A percentile compares a stretch with the other conserved stretches of the same genome.
Evolutionary conservation across 2,888 invertebrate species (phyloP).

Genomic region (Yponomeuta evonymella): DNA sequence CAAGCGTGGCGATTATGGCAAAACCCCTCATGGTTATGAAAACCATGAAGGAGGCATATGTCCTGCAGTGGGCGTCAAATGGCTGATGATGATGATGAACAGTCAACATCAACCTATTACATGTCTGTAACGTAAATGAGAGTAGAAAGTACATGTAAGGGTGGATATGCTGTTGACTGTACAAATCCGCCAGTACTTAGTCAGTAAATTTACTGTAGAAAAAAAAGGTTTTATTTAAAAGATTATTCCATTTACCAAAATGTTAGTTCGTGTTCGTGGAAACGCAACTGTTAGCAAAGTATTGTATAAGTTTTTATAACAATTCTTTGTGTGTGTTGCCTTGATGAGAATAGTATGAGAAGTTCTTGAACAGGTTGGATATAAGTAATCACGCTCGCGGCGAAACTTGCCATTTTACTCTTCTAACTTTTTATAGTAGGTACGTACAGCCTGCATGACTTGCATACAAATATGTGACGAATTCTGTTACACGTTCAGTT

Average conservation of each 20-base stretch:
- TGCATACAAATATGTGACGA: not conserved
- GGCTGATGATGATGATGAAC: no score
- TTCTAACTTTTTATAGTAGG: not conserved
- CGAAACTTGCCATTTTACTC: not conserved
- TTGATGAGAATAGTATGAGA: conserved; percentile 8
- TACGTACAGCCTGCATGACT: not conserved
- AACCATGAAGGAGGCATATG: no score
- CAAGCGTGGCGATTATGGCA: no score
- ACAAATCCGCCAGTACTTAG: no score
- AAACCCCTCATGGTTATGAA: no score
- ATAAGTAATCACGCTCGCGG: not conserved
- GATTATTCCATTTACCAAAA: not conserved
- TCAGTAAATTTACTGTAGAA: not conserved
- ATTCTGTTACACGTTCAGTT: not conserved
- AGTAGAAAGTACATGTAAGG: no score
- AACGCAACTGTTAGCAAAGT: not conserved
- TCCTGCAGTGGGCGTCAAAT: no score
- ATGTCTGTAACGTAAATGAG: no score
- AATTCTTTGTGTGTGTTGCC: not conserved
- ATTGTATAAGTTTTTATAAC: not conserved
- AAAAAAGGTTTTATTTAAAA: not conserved
- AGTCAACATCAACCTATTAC: no score
- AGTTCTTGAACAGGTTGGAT: conserved; percentile 10
- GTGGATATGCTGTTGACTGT: no score
- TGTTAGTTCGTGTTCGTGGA: not conserved